Evolutionary conservation across 2,113 vertebrate genomes (phyloP).

Genomic region (Macheiramphus alcinus): DNA sequence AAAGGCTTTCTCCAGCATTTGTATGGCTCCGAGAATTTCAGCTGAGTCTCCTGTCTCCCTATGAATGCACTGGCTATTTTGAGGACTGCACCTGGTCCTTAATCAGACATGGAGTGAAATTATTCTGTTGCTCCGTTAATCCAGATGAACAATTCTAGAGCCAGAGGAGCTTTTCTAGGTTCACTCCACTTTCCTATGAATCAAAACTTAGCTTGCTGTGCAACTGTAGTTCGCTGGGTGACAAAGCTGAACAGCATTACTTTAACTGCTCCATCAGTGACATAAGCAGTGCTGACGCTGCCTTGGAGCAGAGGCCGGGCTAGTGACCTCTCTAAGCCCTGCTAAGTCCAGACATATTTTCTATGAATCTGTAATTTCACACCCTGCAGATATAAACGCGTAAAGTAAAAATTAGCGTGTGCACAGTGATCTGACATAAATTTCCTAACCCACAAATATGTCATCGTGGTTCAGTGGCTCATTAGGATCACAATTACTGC

Average conservation of each 20-base stretch:
- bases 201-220: not conserved
- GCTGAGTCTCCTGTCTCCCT: not conserved
- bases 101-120: not conserved
- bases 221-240: not conserved
- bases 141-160: not conserved
- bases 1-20: not conserved
- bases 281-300: not conserved
- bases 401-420: not conserved
- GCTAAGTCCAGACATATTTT: not conserved
- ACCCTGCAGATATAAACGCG: not conserved
- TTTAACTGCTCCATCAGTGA: not conserved
- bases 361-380: not conserved
- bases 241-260: not conserved
- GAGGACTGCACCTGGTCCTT: not conserved
- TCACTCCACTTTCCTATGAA: not conserved
- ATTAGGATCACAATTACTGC: not conserved
- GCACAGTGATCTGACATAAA: not conserved
- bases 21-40: not conserved
- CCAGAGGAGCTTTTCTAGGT: not conserved
- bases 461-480: not conserved
- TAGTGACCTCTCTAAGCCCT: not conserved
- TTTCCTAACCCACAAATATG: not conserved
- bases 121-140: not conserved
- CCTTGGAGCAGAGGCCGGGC: not conserved
- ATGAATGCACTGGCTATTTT: fast-evolving